A percentile compares a stretch with the other conserved stretches of the same genome.
phyloP scores from a whole-genome alignment of 2,888 invertebrate species.

The Trypoxylon attenuatum region DNA sequence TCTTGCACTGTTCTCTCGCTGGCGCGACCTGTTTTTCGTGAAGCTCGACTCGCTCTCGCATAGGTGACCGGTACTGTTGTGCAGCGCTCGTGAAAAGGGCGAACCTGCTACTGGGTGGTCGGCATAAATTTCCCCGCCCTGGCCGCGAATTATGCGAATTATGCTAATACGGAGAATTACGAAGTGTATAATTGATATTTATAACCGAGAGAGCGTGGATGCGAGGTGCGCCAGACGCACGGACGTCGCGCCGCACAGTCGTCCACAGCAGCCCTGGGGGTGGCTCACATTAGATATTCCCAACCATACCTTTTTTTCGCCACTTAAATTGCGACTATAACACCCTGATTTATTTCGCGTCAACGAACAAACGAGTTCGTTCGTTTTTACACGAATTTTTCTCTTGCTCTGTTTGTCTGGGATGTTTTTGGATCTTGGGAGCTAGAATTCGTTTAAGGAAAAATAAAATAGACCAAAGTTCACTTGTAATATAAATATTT shows the following conservation, averaged over 20 bases:
- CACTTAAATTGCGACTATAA: no score
- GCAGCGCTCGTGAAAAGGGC: slow-evolving; percentile 20
- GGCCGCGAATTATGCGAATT: slow-evolving; percentile 60
- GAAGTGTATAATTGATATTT: slow-evolving; percentile 72
- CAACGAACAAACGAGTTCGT: no score
- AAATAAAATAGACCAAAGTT: no score
- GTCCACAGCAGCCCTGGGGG: neutral
- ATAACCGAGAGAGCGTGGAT: no score
- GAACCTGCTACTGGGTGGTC: slow-evolving; percentile 68
- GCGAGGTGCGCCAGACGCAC: no score
- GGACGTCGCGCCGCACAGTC: slow-evolving; percentile 10
- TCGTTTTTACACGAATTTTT: no score
- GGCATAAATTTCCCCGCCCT: slow-evolving; percentile 63
- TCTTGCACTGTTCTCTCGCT: neutral
- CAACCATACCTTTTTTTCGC: no score
- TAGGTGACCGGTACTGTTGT: slow-evolving; percentile 6
- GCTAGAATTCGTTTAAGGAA: no score
- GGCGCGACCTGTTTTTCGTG: neutral
- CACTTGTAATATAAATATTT: no score
- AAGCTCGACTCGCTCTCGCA: neutral
- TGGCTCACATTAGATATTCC: neutral
- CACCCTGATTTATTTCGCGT: no score
- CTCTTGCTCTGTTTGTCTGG: no score
- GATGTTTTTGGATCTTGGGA: no score
- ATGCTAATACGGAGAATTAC: slow-evolving; percentile 70